Evolutionary conservation across 2,888 invertebrate species (phyloP).

Genomic region (Stenchaetothrips biformis): DNA sequence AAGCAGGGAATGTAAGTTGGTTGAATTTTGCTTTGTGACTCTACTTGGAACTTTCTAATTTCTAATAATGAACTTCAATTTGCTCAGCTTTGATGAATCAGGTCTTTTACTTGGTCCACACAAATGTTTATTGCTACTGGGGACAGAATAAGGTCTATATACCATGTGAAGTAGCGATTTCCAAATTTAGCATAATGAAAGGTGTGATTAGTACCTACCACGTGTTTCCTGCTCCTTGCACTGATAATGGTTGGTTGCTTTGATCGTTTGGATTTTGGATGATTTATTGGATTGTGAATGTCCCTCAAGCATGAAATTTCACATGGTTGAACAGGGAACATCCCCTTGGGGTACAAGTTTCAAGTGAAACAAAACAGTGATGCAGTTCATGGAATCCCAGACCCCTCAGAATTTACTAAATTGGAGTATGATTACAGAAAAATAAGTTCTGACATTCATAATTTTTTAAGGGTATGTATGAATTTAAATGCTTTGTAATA

Average conservation of each 20-base stretch:
- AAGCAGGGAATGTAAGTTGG: background rate
- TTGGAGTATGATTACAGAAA: conserved; percentile 42
- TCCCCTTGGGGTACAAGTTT: conserved; percentile 48
- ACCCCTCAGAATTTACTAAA: conserved; percentile 44
- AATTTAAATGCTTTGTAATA: conserved; percentile 18
- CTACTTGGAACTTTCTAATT: background rate
- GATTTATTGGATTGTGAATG: conserved; percentile 34
- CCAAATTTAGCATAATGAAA: conserved; percentile 47
- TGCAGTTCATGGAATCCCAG: conserved; percentile 48
- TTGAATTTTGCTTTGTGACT: background rate
- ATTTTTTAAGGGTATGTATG: conserved; percentile 45
- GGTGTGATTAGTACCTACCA: conserved; percentile 46
- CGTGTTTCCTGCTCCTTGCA: conserved; percentile 48
- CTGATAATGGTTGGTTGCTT: background rate
- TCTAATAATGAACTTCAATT: background rate
- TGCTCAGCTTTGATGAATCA: conserved; percentile 39
- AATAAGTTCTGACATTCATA: conserved; percentile 46
- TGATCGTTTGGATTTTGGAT: background rate
- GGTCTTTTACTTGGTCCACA: conserved; percentile 44
- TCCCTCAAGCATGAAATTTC: too few species aligned
- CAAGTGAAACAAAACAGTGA: conserved; percentile 47
- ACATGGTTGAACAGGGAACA: too few species aligned
- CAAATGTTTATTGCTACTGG: conserved; percentile 44
- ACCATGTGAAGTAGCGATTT: conserved; percentile 53
- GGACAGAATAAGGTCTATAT: conserved; percentile 42